phyloP scores from a whole-genome alignment of 2,888 invertebrate genomes.

The Ethmia dodecea region DNA sequence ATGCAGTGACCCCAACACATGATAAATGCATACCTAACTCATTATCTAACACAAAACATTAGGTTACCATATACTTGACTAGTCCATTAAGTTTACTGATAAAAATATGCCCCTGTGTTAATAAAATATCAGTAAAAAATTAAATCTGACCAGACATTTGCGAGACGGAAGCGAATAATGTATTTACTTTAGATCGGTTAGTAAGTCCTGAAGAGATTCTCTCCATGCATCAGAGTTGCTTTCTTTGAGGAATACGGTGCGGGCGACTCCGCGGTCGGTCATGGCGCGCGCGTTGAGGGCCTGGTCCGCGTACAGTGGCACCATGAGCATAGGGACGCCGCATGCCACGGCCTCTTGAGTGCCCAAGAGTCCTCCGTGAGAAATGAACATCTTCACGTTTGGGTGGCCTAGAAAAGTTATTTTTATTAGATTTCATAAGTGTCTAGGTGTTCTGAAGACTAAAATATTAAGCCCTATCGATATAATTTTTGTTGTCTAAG shows the following conservation, averaged over 20 bases:
- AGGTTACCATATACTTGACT: background rate
- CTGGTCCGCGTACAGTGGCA: conserved; percentile 74
- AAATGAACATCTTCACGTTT: conserved; percentile 76
- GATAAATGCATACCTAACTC: background rate
- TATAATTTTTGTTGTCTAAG: too few relatives aligned
- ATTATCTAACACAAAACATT: background rate
- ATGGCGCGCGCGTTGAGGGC: conserved; percentile 72
- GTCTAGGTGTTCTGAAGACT: too few relatives aligned
- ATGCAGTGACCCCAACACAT: too few relatives aligned
- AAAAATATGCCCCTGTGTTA: conserved; percentile 3
- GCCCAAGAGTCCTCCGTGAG: conserved; percentile 80
- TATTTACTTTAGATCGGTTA: conserved; percentile 63
- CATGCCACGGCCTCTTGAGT: conserved; percentile 78
- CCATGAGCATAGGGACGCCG: conserved; percentile 73
- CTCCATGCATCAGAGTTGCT: conserved; percentile 45
- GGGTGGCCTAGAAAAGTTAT: too few relatives aligned
- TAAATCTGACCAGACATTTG: conserved; percentile 1
- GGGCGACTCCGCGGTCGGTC: conserved; percentile 66
- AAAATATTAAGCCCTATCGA: too few relatives aligned
- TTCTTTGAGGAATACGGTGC: conserved; percentile 47
- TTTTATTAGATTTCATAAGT: too few relatives aligned
- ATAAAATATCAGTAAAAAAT: conserved; percentile 1
- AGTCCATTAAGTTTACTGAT: conserved; percentile 2
- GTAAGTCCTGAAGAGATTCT: conserved; percentile 50
- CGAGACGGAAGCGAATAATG: too few relatives aligned